Evolutionary conservation across 2,888 invertebrate species (phyloP), one percentile per base, ranked within the genome.

Genomic region (Acanthosoma haemorrhoidale): DNA sequence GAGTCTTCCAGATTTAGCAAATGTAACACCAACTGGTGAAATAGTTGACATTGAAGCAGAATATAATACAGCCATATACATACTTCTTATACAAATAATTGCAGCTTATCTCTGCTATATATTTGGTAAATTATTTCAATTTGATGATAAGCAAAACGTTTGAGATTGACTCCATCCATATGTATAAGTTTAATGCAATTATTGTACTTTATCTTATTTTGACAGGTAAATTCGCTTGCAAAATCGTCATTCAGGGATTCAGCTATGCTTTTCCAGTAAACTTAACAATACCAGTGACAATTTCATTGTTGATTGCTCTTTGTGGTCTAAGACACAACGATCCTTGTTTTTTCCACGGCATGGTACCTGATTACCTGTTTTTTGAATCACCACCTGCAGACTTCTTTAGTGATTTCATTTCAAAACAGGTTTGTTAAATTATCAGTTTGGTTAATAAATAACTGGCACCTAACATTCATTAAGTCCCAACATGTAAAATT

Each of bases 181-280:
- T n/a, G 6, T 25, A 57, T 25, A 51, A 21, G 29, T 57, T 13
- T 25, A 29, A 4, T 31, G 4, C 25, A 29, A 59, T 34, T 11
- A n/a, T n/a, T 9, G 15, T 32, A 31, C 25, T n/a, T 6, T 16
- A n/a, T 11, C 29, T 4, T 4, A 5, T 34, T 39, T 31, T 57
- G 75, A 64, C 80, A 82, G 84, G 94, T 74, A 96, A 96, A 82
- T 96, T 96, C 76, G 94, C 95, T 3, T 96, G 96, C 82, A 96
- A 96, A 82, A 95, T 96, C 77, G 87, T 95, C 77, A 96, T 98
- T 75, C 98, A 98, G 83, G 92, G 95, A 21, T 94, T 96, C 83
- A 95, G 96, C 79, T 97, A 96, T 78, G 96, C 98, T 0, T 92
- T 98, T 76, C 97, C 98, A 0, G 91, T 98, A 5, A 94, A 93